Percentiles rank a stretch among this genome's conserved stretches.
Conservation (phyloP, 2,888 invertebrate genomes). For the Schizotus pectinicornis region DNA sequence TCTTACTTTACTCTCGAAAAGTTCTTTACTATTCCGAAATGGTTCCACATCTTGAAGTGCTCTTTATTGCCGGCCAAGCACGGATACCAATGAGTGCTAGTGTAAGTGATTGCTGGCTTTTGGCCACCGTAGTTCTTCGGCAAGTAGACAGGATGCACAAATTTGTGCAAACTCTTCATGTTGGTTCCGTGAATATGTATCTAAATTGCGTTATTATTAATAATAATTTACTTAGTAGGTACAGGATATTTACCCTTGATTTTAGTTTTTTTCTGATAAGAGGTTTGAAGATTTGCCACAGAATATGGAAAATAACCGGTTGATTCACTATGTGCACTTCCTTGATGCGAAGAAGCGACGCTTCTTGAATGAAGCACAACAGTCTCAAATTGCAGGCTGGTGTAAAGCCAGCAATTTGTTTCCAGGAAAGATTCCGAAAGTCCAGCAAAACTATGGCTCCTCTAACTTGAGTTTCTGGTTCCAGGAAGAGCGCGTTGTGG, state of each 20-base stretch:
- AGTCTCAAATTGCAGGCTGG: conserved; percentile 79
- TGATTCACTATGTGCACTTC: conserved; percentile 88
- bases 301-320: conserved; percentile 82
- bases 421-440: conserved; percentile 77
- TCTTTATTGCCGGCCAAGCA: conserved; percentile 68
- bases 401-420: conserved; percentile 71
- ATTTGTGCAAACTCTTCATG: conserved; percentile 76
- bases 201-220: conserved; percentile 57
- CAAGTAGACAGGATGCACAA: conserved; percentile 70
- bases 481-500: conserved; percentile 77
- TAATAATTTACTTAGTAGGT: background rate
- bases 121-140: conserved; percentile 80
- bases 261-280: conserved; percentile 80
- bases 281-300: conserved; percentile 85
- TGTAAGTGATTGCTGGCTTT: conserved; percentile 76
- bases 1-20: background rate
- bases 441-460: conserved; percentile 86
- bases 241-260: conserved; percentile 68
- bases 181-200: conserved; percentile 85
- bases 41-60: conserved; percentile 72
- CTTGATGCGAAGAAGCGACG: conserved; percentile 83
- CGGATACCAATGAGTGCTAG: conserved; percentile 79
- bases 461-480: conserved; percentile 79
- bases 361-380: conserved; percentile 83
- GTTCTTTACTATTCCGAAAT: conserved; percentile 69